Evolutionary conservation across 2,797 vertebrate genomes (phyloP).

Genomic region (Vireo griseus): DNA sequence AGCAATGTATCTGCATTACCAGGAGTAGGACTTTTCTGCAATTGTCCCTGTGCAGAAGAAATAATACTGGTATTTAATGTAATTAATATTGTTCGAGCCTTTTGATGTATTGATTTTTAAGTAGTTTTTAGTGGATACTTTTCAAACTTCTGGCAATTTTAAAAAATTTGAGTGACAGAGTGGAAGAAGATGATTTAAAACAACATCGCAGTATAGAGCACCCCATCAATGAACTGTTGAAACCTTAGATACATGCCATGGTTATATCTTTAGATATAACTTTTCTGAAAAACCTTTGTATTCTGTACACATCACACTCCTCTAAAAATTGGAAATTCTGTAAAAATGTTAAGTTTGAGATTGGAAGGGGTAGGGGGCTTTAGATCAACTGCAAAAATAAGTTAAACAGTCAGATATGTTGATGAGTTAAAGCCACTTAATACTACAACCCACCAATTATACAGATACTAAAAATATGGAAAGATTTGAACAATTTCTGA

Average conservation of each 20-base stretch:
- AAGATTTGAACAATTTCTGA: background rate
- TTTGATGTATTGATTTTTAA: background rate
- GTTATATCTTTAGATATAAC: background rate
- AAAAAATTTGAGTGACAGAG: background rate
- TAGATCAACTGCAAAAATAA: background rate
- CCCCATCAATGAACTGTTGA: background rate
- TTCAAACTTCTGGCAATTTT: background rate
- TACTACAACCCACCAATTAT: background rate
- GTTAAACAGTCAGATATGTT: background rate
- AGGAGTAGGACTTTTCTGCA: background rate
- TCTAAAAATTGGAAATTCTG: background rate
- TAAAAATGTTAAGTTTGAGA: background rate
- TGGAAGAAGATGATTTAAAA: background rate
- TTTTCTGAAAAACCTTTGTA: background rate
- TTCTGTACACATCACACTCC: background rate
- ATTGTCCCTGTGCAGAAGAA: background rate
- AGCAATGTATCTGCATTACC: background rate
- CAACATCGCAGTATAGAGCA: background rate
- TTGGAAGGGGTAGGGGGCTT: fast-evolving
- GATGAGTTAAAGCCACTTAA: background rate
- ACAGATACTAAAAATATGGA: background rate
- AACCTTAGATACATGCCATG: background rate
- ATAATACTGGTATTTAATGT: background rate
- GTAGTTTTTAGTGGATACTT: background rate
- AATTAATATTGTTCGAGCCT: background rate